Conservation (phyloP, 2,113 vertebrate genomes). For the Syngnathus typhle region DNA sequence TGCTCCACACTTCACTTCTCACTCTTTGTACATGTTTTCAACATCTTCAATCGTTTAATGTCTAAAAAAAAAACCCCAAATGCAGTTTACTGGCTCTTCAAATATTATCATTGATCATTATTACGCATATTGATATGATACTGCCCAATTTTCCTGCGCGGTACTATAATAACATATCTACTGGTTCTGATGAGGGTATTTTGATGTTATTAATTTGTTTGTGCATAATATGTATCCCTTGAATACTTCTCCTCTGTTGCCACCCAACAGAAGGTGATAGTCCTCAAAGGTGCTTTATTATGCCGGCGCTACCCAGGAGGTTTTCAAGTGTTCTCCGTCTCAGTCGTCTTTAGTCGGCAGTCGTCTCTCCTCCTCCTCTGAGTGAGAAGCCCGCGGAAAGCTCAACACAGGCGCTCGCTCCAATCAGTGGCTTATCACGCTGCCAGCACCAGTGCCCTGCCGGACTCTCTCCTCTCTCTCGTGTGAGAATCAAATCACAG, state of each 20-base stretch:
- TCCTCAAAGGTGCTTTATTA: conserved; percentile 20
- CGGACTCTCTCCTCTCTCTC: conserved; percentile 37
- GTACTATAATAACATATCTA: no score
- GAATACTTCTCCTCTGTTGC: background rate
- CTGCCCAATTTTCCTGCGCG: no score
- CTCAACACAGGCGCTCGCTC: conserved; percentile 52
- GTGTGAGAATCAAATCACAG: conserved; percentile 52
- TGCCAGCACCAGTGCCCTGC: conserved; percentile 40
- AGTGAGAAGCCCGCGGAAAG: conserved; percentile 53
- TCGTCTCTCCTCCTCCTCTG: conserved; percentile 42
- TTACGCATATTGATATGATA: background rate
- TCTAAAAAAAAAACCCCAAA: background rate
- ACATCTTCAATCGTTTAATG: background rate
- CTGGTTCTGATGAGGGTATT: background rate
- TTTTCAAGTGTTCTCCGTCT: conserved; percentile 60
- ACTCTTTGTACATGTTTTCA: background rate
- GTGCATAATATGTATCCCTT: no score
- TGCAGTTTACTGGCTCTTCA: background rate
- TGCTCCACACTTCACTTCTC: background rate
- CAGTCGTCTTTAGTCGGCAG: conserved; percentile 30
- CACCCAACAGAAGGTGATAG: background rate
- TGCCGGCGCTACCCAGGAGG: conserved; percentile 38
- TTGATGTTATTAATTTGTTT: background rate
- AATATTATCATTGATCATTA: background rate
- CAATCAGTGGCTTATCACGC: conserved; percentile 57